Conservation (phyloP, 2,797 vertebrate species). For the Neostethus bicornis region DNA sequence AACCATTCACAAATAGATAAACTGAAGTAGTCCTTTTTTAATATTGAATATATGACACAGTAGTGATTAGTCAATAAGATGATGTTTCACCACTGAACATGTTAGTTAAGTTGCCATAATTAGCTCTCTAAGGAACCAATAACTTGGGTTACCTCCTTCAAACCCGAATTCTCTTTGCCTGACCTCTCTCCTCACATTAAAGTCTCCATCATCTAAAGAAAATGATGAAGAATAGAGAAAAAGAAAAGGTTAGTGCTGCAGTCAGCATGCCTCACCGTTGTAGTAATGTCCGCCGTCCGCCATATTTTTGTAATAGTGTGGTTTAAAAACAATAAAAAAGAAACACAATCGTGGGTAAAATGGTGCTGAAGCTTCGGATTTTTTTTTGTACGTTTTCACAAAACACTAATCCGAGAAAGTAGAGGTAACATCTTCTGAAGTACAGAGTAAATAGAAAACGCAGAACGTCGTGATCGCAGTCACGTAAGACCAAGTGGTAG, state of each 20-base stretch:
- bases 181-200: slow-evolving; percentile 69
- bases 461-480: not conserved
- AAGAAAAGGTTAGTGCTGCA: slow-evolving; percentile 1
- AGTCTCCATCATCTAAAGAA: slow-evolving; percentile 50
- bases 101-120: not conserved
- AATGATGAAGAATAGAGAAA: slow-evolving; percentile 20
- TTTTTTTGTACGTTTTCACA: slow-evolving; percentile 3
- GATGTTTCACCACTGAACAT: not conserved
- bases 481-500: not conserved
- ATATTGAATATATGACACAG: too few species aligned
- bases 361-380: not conserved
- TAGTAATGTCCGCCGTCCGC: slow-evolving; percentile 78
- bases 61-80: not conserved
- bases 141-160: slow-evolving; percentile 51
- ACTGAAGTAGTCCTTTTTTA: too few species aligned
- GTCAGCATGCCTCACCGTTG: slow-evolving; percentile 68
- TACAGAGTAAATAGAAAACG: not conserved
- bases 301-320: slow-evolving; percentile 64
- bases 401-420: not conserved
- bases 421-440: not conserved
- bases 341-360: slow-evolving; percentile 2
- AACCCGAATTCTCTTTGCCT: slow-evolving; percentile 39
- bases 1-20: too few species aligned
- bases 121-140: not conserved
- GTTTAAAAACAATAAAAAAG: slow-evolving; percentile 2